Conservation (phyloP, 2,888 invertebrate species). For the Eudemis profundana region DNA sequence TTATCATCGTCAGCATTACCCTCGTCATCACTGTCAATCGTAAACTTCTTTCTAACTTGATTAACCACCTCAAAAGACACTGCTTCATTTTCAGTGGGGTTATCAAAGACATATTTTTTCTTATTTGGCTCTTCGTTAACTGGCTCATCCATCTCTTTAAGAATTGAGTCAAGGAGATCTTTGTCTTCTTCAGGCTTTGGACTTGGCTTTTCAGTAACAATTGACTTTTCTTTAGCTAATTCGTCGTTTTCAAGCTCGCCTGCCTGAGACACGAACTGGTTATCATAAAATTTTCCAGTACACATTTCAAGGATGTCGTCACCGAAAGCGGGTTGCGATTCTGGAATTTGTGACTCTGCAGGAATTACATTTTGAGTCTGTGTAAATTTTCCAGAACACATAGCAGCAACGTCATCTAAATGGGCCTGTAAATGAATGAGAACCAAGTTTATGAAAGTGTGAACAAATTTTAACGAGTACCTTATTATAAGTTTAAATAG, state of each 20-base stretch:
- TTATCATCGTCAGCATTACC: slow-evolving; percentile 51
- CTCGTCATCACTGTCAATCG: slow-evolving; percentile 75
- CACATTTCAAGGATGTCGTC: slow-evolving; percentile 83
- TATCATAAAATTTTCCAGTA: slow-evolving; percentile 85
- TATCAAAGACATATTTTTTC: slow-evolving; percentile 66
- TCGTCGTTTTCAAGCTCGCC: slow-evolving; percentile 45
- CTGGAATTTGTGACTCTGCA: slow-evolving; percentile 57
- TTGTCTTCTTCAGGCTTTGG: slow-evolving; percentile 47
- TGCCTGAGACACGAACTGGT: slow-evolving; percentile 66
- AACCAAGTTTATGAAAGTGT: background rate
- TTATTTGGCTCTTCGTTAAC: slow-evolving; percentile 63
- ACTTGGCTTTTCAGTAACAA: slow-evolving; percentile 34
- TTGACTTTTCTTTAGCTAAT: slow-evolving; percentile 25
- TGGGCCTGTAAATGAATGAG: slow-evolving; percentile 58
- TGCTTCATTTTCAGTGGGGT: slow-evolving; percentile 48
- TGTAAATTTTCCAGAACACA: slow-evolving; percentile 85
- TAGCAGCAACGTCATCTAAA: slow-evolving; percentile 81
- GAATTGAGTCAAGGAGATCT: slow-evolving; percentile 65
- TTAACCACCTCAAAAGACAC: slow-evolving; percentile 47
- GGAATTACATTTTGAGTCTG: slow-evolving; percentile 72
- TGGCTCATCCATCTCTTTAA: slow-evolving; percentile 72
- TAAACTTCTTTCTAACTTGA: slow-evolving; percentile 68
- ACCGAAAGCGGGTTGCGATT: slow-evolving; percentile 68
- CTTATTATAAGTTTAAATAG: background rate
- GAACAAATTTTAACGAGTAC: no score